Conservation (phyloP, 2,888 invertebrate species). For the Polyommatus icarus region DNA sequence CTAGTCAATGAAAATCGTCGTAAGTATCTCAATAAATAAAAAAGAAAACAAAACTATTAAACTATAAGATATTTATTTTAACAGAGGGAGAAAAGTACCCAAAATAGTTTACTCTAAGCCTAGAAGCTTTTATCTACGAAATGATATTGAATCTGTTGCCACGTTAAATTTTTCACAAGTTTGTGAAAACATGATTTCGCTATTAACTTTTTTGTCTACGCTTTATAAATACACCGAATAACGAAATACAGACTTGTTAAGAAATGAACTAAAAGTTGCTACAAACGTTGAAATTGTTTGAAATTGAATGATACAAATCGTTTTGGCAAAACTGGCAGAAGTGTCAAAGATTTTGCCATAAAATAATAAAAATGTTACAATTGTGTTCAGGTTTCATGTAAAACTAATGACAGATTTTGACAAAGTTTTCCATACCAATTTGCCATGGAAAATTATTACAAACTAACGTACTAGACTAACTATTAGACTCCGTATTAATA, state of each 20-base stretch:
- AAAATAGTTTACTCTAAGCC: neutral
- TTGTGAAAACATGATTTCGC: conserved; percentile 17
- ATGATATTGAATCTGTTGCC: neutral
- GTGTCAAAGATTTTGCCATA: neutral
- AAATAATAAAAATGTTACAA: neutral
- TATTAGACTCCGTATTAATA: no score
- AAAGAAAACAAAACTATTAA: no score
- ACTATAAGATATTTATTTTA: no score
- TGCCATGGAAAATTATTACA: no score
- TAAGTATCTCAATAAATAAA: no score
- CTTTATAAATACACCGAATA: neutral
- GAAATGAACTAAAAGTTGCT: neutral
- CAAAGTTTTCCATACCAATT: no score
- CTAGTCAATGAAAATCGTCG: no score
- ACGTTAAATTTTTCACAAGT: neutral
- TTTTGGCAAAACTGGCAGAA: neutral
- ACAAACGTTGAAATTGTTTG: neutral
- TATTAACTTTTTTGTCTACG: conserved; percentile 22
- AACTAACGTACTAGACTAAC: no score
- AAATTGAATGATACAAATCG: neutral
- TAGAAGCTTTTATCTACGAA: neutral
- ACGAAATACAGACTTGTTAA: neutral
- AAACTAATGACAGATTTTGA: no score
- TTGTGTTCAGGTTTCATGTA: no score
- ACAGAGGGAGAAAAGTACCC: no score